Evolutionary conservation across 2,888 invertebrate species (phyloP), one percentile per base, ranked within the genome.

Genomic region (Anthophora plumipes): DNA sequence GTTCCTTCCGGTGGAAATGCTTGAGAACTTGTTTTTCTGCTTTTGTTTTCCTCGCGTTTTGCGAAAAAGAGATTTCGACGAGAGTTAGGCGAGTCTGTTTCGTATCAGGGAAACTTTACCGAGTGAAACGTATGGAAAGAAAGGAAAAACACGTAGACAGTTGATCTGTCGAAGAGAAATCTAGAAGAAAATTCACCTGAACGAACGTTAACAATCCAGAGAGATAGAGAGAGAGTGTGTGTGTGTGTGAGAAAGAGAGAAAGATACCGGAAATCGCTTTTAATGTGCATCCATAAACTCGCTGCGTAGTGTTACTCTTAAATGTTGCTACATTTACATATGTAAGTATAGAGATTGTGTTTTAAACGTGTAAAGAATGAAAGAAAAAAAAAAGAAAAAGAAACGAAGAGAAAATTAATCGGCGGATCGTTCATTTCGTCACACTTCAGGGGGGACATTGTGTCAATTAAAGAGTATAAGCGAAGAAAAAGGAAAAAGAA

Each of bases 241-340:
- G 22, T 31, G 31, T 31, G 31, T 31, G 31, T 3, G 41, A n/a
- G 3, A 50, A 67, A 0, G 39, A 60, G 60, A 61, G 67, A 63
- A 50, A 71, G 57, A 61, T 63, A 68, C 75, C 57, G 69, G 63
- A 77, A 85, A 80, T 85, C 85, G 88, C 90, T 90, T 90, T 90
- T 85, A 85, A 90, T 89, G 88, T 90, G 84, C 89, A 84, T 86
- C 81, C n/a, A 78, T 89, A 77, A 82, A 80, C 86, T 86, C 88
- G 88, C 86, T 87, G 84, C 84, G 86, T 87, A 85, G 82, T 83
- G 71, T 87, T 85, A 85, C 84, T 85, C 88, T n/a, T 86, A 83
- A 88, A 88, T 88, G 88, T 88, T 78, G 85, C 90, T 89, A 64
- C 84, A 77, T 87, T 86, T 84, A 85, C 31, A 73, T 77, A 80